Evolutionary conservation across 2,113 vertebrate genomes (phyloP).

Genomic region (Oncorhynchus mykiss): DNA sequence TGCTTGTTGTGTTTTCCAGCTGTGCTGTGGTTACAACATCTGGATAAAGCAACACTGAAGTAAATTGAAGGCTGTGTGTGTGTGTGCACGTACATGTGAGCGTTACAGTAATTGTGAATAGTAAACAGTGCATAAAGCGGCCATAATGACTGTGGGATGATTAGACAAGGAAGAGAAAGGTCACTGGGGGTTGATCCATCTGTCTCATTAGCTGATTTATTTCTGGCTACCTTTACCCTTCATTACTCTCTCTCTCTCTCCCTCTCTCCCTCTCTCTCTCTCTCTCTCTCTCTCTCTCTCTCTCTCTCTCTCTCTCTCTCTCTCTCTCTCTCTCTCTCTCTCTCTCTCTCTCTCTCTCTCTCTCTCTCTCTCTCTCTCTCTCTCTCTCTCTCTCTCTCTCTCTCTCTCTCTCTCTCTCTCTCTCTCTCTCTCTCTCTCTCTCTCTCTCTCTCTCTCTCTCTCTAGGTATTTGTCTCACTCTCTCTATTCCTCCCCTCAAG

Average conservation of each 20-base stretch:
- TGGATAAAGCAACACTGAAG: conserved; percentile 29
- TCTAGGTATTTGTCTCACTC: too few relatives aligned
- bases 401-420: background rate
- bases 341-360: conserved; percentile 49
- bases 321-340: conserved; percentile 49
- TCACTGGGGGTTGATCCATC: conserved; percentile 73
- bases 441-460: too few relatives aligned
- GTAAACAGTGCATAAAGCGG: conserved; percentile 70
- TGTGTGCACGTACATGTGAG: background rate
- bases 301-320: conserved; percentile 64
- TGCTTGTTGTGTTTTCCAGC: conserved; percentile 41
- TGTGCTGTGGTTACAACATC: conserved; percentile 67
- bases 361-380: conserved; percentile 41
- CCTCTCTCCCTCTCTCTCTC: conserved; percentile 27
- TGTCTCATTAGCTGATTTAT: conserved; percentile 73
- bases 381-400: background rate
- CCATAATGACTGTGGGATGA: conserved; percentile 66
- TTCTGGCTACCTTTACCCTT: conserved; percentile 71
- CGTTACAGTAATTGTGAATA: conserved; percentile 62
- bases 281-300: background rate
- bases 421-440: too few relatives aligned
- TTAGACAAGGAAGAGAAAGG: conserved; percentile 72
- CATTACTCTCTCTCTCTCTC: conserved; percentile 65
- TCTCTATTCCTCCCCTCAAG: too few relatives aligned
- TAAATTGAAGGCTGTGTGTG: too few relatives aligned